Conservation (phyloP, 2,888 invertebrate species). For the Apodemia duryi region DNA sequence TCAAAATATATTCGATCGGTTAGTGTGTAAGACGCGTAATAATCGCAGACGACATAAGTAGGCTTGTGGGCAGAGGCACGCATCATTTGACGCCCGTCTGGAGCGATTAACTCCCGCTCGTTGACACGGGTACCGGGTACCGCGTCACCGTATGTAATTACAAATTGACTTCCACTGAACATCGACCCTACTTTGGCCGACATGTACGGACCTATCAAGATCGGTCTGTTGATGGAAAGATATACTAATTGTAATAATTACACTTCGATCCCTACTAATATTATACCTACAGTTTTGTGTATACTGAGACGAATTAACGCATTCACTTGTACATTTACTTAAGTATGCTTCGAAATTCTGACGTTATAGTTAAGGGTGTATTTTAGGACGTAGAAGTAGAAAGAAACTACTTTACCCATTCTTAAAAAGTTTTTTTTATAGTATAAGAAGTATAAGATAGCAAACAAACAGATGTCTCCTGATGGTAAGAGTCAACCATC, state of each 20-base stretch:
- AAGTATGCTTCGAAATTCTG: background rate
- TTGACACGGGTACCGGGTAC: slow-evolving; percentile 52
- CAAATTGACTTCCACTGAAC: slow-evolving; percentile 38
- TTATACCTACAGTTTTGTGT: background rate
- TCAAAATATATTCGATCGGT: slow-evolving; percentile 40
- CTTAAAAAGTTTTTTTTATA: too few relatives aligned
- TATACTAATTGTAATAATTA: slow-evolving; percentile 8
- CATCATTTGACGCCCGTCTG: slow-evolving; percentile 70
- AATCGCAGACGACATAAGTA: slow-evolving; percentile 67
- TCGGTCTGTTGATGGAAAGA: slow-evolving; percentile 7
- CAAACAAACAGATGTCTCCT: too few relatives aligned
- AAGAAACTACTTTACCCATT: too few relatives aligned
- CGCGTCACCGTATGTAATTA: slow-evolving; percentile 44
- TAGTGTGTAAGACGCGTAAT: slow-evolving; percentile 50
- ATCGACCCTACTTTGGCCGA: slow-evolving; percentile 4
- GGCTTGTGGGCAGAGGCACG: slow-evolving; percentile 54
- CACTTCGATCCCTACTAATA: slow-evolving; percentile 1
- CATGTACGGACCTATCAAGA: slow-evolving; percentile 7
- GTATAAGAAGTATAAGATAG: too few relatives aligned
- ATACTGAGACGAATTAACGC: background rate
- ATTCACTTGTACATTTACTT: background rate
- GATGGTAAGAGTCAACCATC: too few relatives aligned
- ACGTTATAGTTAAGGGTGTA: background rate
- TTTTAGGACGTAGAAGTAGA: too few relatives aligned
- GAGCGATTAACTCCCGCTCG: slow-evolving; percentile 53